A percentile compares a stretch with the other conserved stretches of the same genome.
phyloP scores from a whole-genome alignment of 2,113 vertebrate species.

The Alligator sinensis region DNA sequence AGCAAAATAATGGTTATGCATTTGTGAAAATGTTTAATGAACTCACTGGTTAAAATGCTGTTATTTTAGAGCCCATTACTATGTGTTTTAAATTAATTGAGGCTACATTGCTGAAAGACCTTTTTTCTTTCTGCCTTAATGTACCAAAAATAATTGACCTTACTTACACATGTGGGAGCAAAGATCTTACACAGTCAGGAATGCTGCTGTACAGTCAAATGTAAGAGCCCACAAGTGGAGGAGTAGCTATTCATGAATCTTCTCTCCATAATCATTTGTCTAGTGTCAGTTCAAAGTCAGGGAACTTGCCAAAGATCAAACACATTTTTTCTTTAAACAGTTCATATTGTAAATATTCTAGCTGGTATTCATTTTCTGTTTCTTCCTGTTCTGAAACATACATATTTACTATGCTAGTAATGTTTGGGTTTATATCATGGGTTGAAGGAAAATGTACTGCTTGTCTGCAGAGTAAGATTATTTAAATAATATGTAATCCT shows the following conservation, averaged over 20 bases:
- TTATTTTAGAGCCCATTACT: conserved; percentile 74
- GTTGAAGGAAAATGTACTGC: conserved; percentile 38
- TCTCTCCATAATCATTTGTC: conserved; percentile 43
- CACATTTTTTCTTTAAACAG: conserved; percentile 50
- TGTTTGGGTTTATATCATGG: conserved; percentile 19
- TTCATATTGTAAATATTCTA: conserved; percentile 52
- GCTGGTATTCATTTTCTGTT: conserved; percentile 42
- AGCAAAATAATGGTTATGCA: conserved; percentile 77
- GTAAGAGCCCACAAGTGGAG: not conserved
- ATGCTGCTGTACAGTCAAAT: not conserved
- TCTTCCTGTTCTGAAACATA: conserved; percentile 54
- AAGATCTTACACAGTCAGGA: conserved; percentile 28
- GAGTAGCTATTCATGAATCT: conserved; percentile 33
- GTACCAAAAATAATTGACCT: conserved; percentile 60
- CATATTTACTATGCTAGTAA: conserved; percentile 44
- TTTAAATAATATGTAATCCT: conserved; percentile 24
- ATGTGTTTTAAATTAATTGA: conserved; percentile 75
- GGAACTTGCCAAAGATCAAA: conserved; percentile 52
- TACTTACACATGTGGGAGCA: conserved; percentile 15
- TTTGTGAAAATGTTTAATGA: conserved; percentile 80
- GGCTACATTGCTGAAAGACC: conserved; percentile 17
- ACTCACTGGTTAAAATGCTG: conserved; percentile 74
- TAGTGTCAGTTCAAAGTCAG: conserved; percentile 62
- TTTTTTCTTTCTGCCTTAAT: not conserved
- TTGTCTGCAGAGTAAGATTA: conserved; percentile 45